phyloP scores from a whole-genome alignment of 2,113 vertebrate genomes.

The Craseonycteris thonglongyai region DNA sequence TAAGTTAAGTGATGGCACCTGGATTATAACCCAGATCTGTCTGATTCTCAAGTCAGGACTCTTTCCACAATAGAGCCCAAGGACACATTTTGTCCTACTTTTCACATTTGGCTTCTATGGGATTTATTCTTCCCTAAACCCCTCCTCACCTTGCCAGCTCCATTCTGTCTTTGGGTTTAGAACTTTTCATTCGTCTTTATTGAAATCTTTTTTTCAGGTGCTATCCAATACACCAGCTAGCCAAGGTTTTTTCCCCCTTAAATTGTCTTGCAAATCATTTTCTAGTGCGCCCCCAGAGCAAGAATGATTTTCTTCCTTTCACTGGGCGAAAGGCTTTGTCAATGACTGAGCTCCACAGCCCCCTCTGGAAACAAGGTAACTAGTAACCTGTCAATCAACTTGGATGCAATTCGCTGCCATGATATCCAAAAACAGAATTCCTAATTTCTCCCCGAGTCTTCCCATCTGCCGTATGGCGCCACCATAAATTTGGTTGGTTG shows the following conservation, averaged over 20 bases:
- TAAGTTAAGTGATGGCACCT: not conserved
- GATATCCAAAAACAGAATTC: not conserved
- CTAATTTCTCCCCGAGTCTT: not conserved
- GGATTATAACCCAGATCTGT: not conserved
- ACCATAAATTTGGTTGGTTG: not conserved
- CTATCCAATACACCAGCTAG: not conserved
- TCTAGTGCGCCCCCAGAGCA: not conserved
- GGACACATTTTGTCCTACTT: not conserved
- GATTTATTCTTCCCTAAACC: not conserved
- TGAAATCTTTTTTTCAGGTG: not conserved
- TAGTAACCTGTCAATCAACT: not conserved
- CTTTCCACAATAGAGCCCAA: not conserved
- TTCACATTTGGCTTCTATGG: not conserved
- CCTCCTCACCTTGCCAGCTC: not conserved
- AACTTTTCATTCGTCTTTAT: slow-evolving; percentile 8
- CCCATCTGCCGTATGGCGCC: not conserved
- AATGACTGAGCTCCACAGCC: not conserved
- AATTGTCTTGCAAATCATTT: not conserved
- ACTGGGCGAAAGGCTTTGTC: not conserved
- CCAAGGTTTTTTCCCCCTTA: not conserved
- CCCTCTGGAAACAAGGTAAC: not conserved
- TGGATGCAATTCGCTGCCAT: not conserved
- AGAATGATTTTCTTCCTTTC: not conserved
- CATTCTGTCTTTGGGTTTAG: not conserved
- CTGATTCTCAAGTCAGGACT: not conserved